These are phyloP conservation scores for Agriotes lineatus DNA, from an alignment of 2,888 invertebrate species.

Conservation along the genomic window DNA sequence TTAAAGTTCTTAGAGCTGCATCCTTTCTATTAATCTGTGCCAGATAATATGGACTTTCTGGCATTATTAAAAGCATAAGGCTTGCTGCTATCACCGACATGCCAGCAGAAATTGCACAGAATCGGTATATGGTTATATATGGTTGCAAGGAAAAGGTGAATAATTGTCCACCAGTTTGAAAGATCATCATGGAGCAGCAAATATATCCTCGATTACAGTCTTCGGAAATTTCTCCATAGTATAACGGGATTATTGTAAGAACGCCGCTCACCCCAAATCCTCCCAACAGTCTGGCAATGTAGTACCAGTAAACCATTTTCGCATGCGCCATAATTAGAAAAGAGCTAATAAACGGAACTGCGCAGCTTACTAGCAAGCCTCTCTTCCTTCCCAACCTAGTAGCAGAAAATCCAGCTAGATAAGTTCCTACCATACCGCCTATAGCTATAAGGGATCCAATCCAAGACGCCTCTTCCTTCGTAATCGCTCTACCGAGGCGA, in stretches of 20 bases:
- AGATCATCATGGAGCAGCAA: slow-evolving; percentile 84
- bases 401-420: slow-evolving; percentile 76
- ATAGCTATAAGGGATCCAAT: slow-evolving; percentile 78
- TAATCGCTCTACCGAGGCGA: slow-evolving; percentile 67
- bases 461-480: slow-evolving; percentile 76
- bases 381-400: slow-evolving; percentile 74
- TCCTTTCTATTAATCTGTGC: slow-evolving; percentile 70
- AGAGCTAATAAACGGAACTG: slow-evolving; percentile 47
- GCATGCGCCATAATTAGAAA: slow-evolving; percentile 34
- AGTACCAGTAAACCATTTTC: too few relatives aligned
- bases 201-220: slow-evolving; percentile 83
- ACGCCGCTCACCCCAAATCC: too few relatives aligned
- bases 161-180: slow-evolving; percentile 77
- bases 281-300: too few relatives aligned
- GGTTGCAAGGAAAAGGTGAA: slow-evolving; percentile 80
- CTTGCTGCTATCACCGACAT: slow-evolving; percentile 73
- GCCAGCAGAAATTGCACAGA: slow-evolving; percentile 75
- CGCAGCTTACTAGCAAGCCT: slow-evolving; percentile 73
- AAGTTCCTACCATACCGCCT: slow-evolving; percentile 75
- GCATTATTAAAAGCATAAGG: slow-evolving; percentile 77
- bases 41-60: slow-evolving; percentile 84
- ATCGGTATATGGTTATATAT: slow-evolving; percentile 74
- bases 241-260: slow-evolving; percentile 85
- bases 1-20: slow-evolving; percentile 71
- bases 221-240: slow-evolving; percentile 88